These are phyloP conservation scores for Caracal caracal DNA, from an alignment of 2,113 vertebrate genomes.

Conservation along the genomic window DNA sequence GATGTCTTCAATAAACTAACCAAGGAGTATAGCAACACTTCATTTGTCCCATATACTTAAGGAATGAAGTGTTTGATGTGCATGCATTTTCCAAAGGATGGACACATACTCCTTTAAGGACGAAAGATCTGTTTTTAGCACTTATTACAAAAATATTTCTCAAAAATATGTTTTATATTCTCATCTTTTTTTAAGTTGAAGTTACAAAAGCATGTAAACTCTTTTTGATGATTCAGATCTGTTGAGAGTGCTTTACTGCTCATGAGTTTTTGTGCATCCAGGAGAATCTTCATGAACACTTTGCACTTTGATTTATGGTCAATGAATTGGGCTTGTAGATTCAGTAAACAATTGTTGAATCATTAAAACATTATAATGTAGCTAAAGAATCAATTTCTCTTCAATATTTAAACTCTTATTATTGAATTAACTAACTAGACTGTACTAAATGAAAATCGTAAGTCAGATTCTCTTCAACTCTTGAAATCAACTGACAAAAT, in stretches of 20 bases:
- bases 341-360: constrained; percentile 28
- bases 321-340: background rate
- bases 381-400: background rate
- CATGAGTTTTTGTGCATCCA: background rate
- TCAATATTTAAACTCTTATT: background rate
- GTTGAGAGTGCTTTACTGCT: background rate
- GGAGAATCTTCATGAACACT: background rate
- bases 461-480: background rate
- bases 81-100: constrained; percentile 2
- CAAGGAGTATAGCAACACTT: background rate
- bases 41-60: constrained; percentile 8
- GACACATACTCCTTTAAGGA: background rate
- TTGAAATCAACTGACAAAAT: background rate
- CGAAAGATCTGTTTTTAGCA: background rate
- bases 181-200: background rate
- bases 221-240: background rate
- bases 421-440: constrained; percentile 40
- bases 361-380: background rate
- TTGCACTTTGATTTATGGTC: background rate
- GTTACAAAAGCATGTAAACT: background rate
- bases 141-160: background rate
- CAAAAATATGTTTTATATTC: background rate
- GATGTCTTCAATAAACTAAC: constrained; percentile 4
- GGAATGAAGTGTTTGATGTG: background rate
- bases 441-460: background rate